phyloP scores from a whole-genome alignment of 2,888 invertebrate species.

The Axea sp. region DNA sequence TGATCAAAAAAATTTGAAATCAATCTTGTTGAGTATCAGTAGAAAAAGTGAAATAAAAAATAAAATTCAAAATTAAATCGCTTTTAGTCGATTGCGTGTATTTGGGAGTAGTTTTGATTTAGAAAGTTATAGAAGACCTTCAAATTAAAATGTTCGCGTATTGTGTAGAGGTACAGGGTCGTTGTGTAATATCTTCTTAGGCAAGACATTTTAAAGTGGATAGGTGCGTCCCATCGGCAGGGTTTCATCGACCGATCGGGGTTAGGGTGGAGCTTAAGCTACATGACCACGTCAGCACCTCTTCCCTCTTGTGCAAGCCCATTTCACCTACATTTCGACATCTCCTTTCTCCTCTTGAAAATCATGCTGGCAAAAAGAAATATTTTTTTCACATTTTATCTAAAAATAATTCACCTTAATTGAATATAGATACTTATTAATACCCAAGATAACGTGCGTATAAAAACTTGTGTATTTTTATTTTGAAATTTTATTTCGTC shows the following conservation, averaged over 20 bases:
- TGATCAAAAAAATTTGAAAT: conserved; percentile 3
- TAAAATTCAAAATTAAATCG: too few relatives aligned
- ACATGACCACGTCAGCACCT: conserved; percentile 75
- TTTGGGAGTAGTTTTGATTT: not conserved
- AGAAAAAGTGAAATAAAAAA: too few relatives aligned
- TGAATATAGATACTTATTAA: conserved; percentile 1
- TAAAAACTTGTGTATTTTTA: too few relatives aligned
- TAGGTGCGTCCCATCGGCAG: conserved; percentile 71
- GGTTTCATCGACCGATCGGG: conserved; percentile 77
- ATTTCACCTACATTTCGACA: conserved; percentile 72
- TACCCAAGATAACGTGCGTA: too few relatives aligned
- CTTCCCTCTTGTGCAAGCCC: conserved; percentile 70
- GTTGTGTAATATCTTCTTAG: conserved; percentile 65
- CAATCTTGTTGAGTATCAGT: not conserved
- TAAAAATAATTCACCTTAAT: conserved; percentile 43
- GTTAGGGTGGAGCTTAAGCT: conserved; percentile 74
- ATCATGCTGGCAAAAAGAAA: conserved; percentile 51
- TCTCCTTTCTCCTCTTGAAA: conserved; percentile 59
- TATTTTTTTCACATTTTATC: conserved; percentile 49
- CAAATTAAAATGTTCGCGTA: conserved; percentile 42
- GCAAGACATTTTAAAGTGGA: conserved; percentile 67
- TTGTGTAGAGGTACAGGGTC: conserved; percentile 54
- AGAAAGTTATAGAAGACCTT: conserved; percentile 23
- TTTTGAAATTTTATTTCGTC: not conserved
- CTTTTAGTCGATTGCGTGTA: conserved; percentile 1